phyloP scores from a whole-genome alignment of 2,797 vertebrate species.

The Poeciliopsis turneri region DNA sequence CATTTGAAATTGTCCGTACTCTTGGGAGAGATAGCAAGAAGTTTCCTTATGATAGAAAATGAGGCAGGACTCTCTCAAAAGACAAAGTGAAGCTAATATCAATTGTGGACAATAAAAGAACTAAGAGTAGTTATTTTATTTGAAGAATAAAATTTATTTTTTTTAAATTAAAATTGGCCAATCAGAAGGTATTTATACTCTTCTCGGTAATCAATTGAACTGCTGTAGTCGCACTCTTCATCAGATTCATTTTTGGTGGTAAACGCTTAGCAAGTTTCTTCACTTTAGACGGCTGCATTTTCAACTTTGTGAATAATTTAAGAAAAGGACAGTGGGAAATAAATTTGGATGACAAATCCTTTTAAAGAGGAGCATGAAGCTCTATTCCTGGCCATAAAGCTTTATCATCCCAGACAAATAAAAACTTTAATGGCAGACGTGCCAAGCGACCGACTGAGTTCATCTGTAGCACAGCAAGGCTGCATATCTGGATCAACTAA shows the following conservation, averaged over 20 bases:
- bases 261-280: neutral
- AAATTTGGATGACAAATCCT: neutral
- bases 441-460: neutral
- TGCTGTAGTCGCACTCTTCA: neutral
- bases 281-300: neutral
- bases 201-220: neutral
- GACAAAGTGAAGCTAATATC: neutral
- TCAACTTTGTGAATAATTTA: neutral
- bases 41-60: neutral
- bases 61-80: neutral
- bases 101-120: neutral
- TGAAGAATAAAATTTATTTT: no score
- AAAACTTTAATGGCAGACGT: neutral
- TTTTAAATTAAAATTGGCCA: no score
- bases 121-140: no score
- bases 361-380: neutral
- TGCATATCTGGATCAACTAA: neutral
- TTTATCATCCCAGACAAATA: neutral
- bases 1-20: neutral
- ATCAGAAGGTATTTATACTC: no score
- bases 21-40: neutral
- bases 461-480: neutral
- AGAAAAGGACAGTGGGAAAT: neutral
- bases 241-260: neutral
- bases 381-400: neutral